Conservation (phyloP, 2,113 vertebrate species). For the Archilochus colubris region DNA sequence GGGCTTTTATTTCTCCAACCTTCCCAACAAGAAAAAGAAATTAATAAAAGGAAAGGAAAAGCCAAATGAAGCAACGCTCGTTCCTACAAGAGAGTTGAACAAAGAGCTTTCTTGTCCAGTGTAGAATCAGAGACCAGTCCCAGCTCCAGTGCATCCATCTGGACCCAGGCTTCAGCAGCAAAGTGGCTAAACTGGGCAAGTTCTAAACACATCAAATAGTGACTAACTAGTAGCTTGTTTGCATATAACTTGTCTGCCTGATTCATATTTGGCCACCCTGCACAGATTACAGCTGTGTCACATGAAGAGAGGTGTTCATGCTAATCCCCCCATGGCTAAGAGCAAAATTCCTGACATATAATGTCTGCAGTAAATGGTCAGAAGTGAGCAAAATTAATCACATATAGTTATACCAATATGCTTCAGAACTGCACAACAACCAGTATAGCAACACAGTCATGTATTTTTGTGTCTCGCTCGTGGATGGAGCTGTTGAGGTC, state of each 20-base stretch:
- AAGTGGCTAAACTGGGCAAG: background rate
- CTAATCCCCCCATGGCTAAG: background rate
- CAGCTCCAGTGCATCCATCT: background rate
- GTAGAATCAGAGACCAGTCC: background rate
- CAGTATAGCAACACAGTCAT: background rate
- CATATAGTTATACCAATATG: background rate
- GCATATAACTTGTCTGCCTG: background rate
- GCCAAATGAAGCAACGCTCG: background rate
- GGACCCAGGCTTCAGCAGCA: background rate
- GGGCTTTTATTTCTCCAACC: constrained; percentile 97
- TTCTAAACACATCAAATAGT: background rate
- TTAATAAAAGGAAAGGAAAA: background rate
- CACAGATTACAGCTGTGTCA: background rate
- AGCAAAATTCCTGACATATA: background rate
- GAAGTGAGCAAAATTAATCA: background rate
- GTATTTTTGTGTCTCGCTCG: background rate
- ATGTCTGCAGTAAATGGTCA: background rate
- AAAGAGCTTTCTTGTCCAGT: background rate
- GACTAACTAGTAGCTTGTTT: background rate
- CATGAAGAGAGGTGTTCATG: background rate
- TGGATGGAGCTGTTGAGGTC: background rate
- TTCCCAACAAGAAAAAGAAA: constrained; percentile 50
- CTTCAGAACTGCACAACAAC: background rate
- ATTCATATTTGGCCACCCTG: background rate
- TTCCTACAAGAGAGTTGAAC: background rate